A percentile compares a stretch with the other conserved stretches of the same genome.
phyloP scores from a whole-genome alignment of 2,113 vertebrate species.

The human (Homo sapiens) region GRCh38 chr5:170017001-170017500 shows the following conservation, averaged over 20 bases:
- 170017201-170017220: not conserved
- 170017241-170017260: not conserved
- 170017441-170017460: not conserved
- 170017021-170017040: not conserved
- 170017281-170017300: not conserved
- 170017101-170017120: constrained; percentile 21
- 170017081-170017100: not conserved
- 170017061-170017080: constrained; percentile 23
- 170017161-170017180: not conserved
- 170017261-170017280: not conserved
- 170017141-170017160: constrained; percentile 40
- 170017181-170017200: not conserved
- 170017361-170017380: fast-evolving
- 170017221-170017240: not conserved
- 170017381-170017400: not conserved
- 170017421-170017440: not conserved
- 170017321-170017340: not conserved
- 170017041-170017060: not conserved
- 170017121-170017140: constrained; percentile 22
- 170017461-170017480: not conserved
- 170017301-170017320: not conserved
- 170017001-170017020: not conserved
- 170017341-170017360: not conserved
- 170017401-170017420: fast-evolving
- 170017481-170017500: not conserved